A percentile compares a stretch with the other conserved stretches of the same genome.
Evolutionary conservation across 2,113 vertebrate genomes (phyloP).

Genomic region (Hippocampus zosterae): DNA sequence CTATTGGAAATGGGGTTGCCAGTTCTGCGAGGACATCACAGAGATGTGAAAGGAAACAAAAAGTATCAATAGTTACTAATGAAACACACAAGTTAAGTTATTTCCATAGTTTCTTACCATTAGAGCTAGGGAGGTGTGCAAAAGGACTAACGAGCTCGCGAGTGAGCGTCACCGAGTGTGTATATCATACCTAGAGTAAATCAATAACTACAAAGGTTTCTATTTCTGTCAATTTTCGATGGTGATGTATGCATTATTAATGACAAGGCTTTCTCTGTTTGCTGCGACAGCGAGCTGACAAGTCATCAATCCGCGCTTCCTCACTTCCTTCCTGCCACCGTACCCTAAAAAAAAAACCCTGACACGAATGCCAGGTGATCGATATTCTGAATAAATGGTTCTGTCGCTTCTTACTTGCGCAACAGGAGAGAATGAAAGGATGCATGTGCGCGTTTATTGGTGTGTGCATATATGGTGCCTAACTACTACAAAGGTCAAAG

Average conservation of each 20-base stretch:
- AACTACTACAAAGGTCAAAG: conserved; percentile 17
- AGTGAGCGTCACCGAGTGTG: too few relatives aligned
- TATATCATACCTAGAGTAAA: not conserved
- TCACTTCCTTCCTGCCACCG: conserved; percentile 11
- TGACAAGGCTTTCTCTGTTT: conserved; percentile 35
- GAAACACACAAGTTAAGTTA: too few relatives aligned
- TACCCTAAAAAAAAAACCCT: conserved; percentile 13
- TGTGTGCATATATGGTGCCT: not conserved
- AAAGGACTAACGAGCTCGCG: too few relatives aligned
- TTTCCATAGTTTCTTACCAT: too few relatives aligned
- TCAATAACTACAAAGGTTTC: conserved; percentile 6
- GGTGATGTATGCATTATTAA: conserved; percentile 39
- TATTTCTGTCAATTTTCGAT: conserved; percentile 20
- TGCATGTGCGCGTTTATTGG: not conserved
- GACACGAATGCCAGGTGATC: conserved; percentile 50
- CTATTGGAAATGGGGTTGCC: not conserved
- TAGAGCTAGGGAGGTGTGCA: too few relatives aligned
- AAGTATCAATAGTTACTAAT: too few relatives aligned
- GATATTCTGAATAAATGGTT: conserved; percentile 54
- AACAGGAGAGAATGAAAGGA: conserved; percentile 9
- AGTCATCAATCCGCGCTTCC: conserved; percentile 50
- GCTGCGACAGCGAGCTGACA: conserved; percentile 44
- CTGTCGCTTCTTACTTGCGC: conserved; percentile 39
- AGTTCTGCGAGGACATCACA: too few relatives aligned
- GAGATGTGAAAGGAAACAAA: too few relatives aligned